These are phyloP conservation scores for Parus major DNA, from an alignment of 2,113 vertebrate genomes.

Conservation along the genomic window DNA sequence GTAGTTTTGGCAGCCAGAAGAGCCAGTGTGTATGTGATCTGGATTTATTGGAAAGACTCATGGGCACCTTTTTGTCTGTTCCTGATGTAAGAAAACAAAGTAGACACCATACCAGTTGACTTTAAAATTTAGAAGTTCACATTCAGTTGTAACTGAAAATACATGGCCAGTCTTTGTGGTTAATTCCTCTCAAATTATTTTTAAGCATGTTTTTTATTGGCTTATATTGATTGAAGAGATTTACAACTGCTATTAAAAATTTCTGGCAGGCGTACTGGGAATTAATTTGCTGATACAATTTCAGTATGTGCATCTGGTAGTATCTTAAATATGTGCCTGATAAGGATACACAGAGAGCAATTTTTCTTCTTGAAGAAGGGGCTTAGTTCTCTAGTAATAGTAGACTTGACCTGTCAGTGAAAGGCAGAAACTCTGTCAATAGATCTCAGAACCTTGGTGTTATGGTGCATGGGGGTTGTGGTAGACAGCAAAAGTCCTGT, in stretches of 20 bases:
- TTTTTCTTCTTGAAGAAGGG: background rate
- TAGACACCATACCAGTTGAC: background rate
- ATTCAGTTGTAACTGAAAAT: background rate
- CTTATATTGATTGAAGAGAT: background rate
- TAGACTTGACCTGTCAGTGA: background rate
- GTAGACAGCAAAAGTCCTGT: background rate
- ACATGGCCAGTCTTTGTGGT: background rate
- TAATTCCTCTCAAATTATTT: constrained; percentile 11
- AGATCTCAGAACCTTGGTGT: background rate
- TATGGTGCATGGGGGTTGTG: accelerated
- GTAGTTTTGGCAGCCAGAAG: background rate
- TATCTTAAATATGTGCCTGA: background rate
- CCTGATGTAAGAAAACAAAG: background rate
- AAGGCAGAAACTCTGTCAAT: background rate
- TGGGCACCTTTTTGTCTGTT: background rate
- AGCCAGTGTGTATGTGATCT: background rate
- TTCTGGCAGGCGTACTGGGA: background rate
- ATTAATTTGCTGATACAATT: background rate
- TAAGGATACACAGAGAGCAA: background rate
- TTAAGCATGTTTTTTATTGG: background rate
- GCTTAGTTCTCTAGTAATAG: background rate
- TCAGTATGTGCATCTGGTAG: background rate
- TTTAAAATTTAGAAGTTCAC: background rate
- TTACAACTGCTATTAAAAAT: background rate
- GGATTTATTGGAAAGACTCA: background rate